Evolutionary conservation across 1,140 invertebrate genomes (phyloP), one percentile per base, ranked within the genome.

Genomic region (Ditylenchus dipsaci): DNA sequence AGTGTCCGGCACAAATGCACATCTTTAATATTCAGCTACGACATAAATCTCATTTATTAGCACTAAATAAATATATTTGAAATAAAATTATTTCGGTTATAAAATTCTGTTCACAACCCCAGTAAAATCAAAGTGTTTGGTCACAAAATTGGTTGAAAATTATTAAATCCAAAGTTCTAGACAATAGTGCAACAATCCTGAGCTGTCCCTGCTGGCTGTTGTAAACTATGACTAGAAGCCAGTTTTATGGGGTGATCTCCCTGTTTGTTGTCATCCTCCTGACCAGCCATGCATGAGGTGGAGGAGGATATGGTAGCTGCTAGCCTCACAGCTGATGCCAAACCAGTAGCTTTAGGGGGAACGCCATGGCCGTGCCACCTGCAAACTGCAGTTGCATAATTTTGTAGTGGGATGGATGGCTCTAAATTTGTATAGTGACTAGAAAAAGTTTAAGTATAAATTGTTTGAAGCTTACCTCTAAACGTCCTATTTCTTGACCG

Each of bases 401-500:
- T 29, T 69, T 60, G 56, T 62, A 23, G 17, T 19, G 7, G 69
- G 65, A 15, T 69, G 26, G 27, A 53, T 53, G 33, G 3, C 3
- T 38, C 33, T 38, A n/a, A n/a, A n/a, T n/a, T n/a, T n/a, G n/a
- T n/a, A n/a, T n/a, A n/a, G n/a, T n/a, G n/a, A n/a, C n/a, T n/a
- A n/a, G n/a, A n/a, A n/a, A n/a, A n/a, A n/a, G n/a, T n/a, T n/a
- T n/a, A n/a, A n/a, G n/a, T n/a, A n/a, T n/a, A n/a, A n/a, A n/a
- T n/a, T n/a, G n/a, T n/a, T n/a, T n/a, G n/a, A n/a, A n/a, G n/a
- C n/a, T n/a, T n/a, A 38, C 33, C 49, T 53, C 49, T 26, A 69
- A 53, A n/a, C 68, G 65, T 1, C 65, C 26, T 27, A 71, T 71
- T 42, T 69, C 68, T 47, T 69, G 42, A 11, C 68, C 69, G n/a